Base-by-base conservation (phyloP, 1,140 invertebrate species). In the Drosophila ananassae region DNA sequence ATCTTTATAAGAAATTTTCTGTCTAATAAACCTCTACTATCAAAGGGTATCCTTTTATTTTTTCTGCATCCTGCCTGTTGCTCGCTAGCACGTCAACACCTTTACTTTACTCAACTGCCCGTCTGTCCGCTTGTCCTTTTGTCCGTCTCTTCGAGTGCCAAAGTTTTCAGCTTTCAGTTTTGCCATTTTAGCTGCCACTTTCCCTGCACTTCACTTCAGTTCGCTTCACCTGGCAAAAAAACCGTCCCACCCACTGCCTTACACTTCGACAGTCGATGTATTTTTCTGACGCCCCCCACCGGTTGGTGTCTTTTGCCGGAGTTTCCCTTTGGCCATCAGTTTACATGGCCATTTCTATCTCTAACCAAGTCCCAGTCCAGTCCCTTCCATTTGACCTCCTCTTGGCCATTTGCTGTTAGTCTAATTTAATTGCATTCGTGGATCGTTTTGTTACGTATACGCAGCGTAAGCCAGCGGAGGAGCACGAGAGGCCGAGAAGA, bases 351-450 rank as follows among this genome's bases (percentile, higher is more conserved):
- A 56, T 55, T 54, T 46, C 63, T 25, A 10, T 54, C 51, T 5
- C n/a, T 28, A 3, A 9, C 62, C 21, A 28, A 28, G 48, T 10
- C 1, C 24, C 22, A 12, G n/a, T 2, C 44, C 21, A 22, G 8
- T 2, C 21, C 44, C 44, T 47, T 17, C 44, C 44, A 9, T 44
- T 13, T 44, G 13, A 21, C 24, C 48, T 32, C 28, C 51, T 32
- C 44, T 48, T 69, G 63, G 52, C 67, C 67, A 63, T 81, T 81
- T 77, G 56, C 73, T 63, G 55, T 63, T 71, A 71, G 67, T 55
- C 54, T 75, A 80, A 80, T 76, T 80, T 80, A 80, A 80, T 80
- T 80, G 72, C 72, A 80, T 66, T 80, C 57, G 76, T 67, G 61
- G 56, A 60, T 39, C 56, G 48, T 62, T 73, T 52, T 48, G 48